A percentile compares a stretch with the other conserved stretches of the same genome.
phyloP scores from a whole-genome alignment of 2,113 vertebrate species.

The Chinchilla lanigera region DNA sequence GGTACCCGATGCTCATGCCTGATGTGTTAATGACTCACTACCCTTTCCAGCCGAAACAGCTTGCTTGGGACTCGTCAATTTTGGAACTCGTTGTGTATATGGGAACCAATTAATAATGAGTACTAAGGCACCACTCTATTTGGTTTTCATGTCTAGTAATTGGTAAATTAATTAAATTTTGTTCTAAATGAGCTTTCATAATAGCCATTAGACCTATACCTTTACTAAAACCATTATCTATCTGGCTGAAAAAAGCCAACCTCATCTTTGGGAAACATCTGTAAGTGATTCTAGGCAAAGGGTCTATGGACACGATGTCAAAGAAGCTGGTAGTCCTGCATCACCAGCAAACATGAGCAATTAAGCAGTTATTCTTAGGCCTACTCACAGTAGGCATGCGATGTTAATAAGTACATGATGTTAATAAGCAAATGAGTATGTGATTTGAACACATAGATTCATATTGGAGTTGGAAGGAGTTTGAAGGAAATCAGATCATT shows the following conservation, averaged over 20 bases:
- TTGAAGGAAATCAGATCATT: background rate
- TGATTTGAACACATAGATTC: background rate
- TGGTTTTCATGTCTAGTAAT: slow-evolving; percentile 37
- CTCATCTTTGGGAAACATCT: background rate
- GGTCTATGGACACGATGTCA: background rate
- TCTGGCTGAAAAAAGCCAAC: background rate
- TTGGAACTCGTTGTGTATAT: background rate
- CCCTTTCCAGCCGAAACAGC: background rate
- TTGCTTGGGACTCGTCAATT: background rate
- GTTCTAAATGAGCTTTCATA: slow-evolving; percentile 15
- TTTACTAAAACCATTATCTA: background rate
- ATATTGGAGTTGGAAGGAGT: background rate
- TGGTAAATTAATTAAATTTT: background rate
- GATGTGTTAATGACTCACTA: background rate
- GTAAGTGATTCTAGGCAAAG: background rate
- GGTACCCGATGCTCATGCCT: background rate
- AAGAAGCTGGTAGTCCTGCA: background rate
- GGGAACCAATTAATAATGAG: background rate
- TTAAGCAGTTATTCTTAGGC: background rate
- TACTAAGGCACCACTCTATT: background rate
- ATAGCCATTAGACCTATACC: background rate
- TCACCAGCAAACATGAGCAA: background rate
- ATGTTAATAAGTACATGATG: background rate
- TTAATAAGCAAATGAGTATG: background rate
- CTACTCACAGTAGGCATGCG: background rate